Conservation (phyloP, 2,888 invertebrate genomes). For the Brachypalpus laphriformis region DNA sequence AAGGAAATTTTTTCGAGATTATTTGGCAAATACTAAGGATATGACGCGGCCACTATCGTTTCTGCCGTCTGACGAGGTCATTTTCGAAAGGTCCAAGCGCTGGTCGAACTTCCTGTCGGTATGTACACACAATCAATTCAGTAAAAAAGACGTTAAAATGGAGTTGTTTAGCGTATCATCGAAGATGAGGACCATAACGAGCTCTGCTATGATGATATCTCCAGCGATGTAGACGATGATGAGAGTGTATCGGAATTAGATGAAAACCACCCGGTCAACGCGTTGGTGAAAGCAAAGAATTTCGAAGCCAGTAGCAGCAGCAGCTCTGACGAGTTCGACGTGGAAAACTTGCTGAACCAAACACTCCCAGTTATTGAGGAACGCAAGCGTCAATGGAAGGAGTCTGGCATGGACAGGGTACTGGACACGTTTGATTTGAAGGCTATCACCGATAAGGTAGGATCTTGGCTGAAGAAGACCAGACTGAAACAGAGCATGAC, state of each 20-base stretch:
- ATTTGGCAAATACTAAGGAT: neutral
- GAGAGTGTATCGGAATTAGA: neutral
- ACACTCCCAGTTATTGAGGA: constrained; percentile 79
- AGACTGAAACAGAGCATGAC: neutral
- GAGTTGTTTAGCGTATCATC: constrained; percentile 42
- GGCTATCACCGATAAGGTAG: constrained; percentile 79
- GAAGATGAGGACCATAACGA: constrained; percentile 56
- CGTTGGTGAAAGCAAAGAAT: constrained; percentile 10
- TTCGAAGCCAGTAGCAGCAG: constrained; percentile 40
- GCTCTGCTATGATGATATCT: neutral
- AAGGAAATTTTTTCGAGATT: neutral
- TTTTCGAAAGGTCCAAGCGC: constrained; percentile 78
- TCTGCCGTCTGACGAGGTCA: constrained; percentile 39
- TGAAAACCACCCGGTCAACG: neutral
- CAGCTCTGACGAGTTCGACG: constrained; percentile 37
- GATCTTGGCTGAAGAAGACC: constrained; percentile 77
- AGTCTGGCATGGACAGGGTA: constrained; percentile 78
- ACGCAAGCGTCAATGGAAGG: constrained; percentile 78
- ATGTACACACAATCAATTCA: constrained; percentile 12
- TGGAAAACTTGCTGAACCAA: constrained; percentile 77
- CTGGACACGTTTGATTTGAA: constrained; percentile 79
- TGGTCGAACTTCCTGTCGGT: constrained; percentile 78
- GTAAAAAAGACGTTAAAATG: neutral
- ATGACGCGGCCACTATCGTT: neutral
- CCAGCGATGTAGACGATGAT: constrained; percentile 34